Conservation (phyloP, 2,113 vertebrate species). For the Alaudala cheleensis region DNA sequence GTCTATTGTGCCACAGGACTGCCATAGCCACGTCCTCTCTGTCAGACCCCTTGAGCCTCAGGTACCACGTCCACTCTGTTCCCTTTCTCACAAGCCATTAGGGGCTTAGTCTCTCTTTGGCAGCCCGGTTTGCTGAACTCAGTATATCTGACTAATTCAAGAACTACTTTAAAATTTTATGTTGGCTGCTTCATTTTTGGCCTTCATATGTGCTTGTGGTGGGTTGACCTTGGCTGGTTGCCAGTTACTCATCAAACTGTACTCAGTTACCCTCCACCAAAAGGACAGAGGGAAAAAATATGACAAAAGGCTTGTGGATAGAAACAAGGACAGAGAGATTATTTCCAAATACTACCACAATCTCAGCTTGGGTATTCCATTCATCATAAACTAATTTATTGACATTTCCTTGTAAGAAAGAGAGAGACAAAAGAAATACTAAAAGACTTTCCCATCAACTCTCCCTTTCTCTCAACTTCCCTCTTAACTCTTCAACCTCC, state of each 20-base stretch:
- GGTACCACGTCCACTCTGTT: neutral
- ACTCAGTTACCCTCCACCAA: neutral
- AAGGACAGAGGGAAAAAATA: neutral
- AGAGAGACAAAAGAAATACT: neutral
- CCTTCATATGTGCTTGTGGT: neutral
- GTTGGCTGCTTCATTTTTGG: neutral
- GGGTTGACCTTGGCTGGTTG: neutral
- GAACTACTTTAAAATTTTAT: neutral
- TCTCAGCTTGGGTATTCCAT: neutral
- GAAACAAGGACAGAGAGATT: neutral
- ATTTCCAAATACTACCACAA: neutral
- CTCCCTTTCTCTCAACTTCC: neutral
- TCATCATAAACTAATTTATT: neutral
- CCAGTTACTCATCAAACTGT: neutral
- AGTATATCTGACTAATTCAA: neutral
- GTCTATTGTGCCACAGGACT: neutral
- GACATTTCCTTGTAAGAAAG: neutral
- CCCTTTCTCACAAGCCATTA: neutral
- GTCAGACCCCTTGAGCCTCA: neutral
- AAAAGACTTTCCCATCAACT: neutral
- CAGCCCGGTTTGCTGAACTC: neutral
- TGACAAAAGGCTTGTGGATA: neutral
- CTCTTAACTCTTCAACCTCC: neutral
- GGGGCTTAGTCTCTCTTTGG: neutral
- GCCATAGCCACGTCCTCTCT: neutral